Evolutionary conservation across 1,140 invertebrate genomes (phyloP), one percentile per base, ranked within the genome.

Genomic region (Drosophila chauvacae): DNA sequence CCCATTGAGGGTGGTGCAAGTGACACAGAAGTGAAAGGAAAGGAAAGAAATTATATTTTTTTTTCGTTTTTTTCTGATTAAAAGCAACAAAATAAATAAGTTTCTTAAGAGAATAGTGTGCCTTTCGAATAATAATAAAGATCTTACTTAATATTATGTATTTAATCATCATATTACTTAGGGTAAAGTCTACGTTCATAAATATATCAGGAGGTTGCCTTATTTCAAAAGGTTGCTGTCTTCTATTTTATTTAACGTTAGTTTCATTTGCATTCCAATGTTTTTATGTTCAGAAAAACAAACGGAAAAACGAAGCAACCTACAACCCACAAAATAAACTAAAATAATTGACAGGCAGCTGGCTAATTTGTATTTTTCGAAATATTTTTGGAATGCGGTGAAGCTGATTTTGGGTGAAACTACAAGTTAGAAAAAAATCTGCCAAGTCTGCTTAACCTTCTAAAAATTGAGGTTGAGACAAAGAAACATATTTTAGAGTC

Each of bases 1-100:
- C 74, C 74, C 74, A 77, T 42, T 77, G 55, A 56, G 14, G 33
- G 18, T 55, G n/a, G 42, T 13, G n/a, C 28, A 45, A 57, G 44
- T 61, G 45, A 7, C 28, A 51, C 20, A 39, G 5, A 66, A 51
- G 20, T 33, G 7, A 68, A 65, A 60, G 18, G 16, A 35, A 53
- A 35, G 23, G n/a, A 20, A 16, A 5, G 0, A 37, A 20, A 23
- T 16, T 10, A 1, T 23, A 37, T 16, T 20, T 20, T 0, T 14
- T 53, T 20, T 2, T 7, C 0, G 0, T 2, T 20, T 35, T 35
- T 35, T 14, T 0, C 7, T 4, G 0, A 20, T 1, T 4, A 4
- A 28, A 20, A 35, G 35, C 11, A 50, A 7, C 3, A 33, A 33
- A 16, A 18, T 11, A 7, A 14, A 3, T 33, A 0, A 33, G n/a